Conservation (phyloP, 2,113 vertebrate genomes). For the Gila orcuttii region DNA sequence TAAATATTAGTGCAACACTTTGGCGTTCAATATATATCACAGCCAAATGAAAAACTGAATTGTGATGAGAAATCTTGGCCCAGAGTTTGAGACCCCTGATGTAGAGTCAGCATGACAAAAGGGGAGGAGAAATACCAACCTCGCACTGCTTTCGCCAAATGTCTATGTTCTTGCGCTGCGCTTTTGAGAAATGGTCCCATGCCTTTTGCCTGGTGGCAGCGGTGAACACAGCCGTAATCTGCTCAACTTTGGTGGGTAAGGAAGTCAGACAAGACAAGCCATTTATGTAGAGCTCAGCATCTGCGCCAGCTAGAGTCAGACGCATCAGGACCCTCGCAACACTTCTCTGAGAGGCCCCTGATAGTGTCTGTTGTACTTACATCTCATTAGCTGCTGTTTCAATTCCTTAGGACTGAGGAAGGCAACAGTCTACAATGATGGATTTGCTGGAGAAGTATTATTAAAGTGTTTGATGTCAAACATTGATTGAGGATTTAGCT, state of each 20-base stretch:
- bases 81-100: constrained; percentile 29
- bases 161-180: constrained; percentile 99
- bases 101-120: constrained; percentile 78
- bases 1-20: background rate
- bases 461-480: background rate
- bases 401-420: constrained; percentile 70
- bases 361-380: constrained; percentile 74
- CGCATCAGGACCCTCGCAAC: constrained; percentile 76
- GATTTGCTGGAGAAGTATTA: background rate
- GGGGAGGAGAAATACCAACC: constrained; percentile 90
- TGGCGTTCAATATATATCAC: background rate
- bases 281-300: constrained; percentile 92
- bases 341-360: constrained; percentile 51
- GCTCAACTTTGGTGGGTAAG: constrained; percentile 98
- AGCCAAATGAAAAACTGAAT: background rate
- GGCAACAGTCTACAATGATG: constrained; percentile 62
- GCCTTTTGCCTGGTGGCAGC: constrained; percentile 98
- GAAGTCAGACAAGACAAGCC: constrained; percentile 98
- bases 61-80: background rate
- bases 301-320: constrained; percentile 73
- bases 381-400: constrained; percentile 66
- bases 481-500: background rate
- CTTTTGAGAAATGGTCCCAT: constrained; percentile 99
- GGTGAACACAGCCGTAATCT: constrained; percentile 98
- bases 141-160: constrained; percentile 99